Conservation (phyloP, 2,113 vertebrate species). For the Scortum barcoo region DNA sequence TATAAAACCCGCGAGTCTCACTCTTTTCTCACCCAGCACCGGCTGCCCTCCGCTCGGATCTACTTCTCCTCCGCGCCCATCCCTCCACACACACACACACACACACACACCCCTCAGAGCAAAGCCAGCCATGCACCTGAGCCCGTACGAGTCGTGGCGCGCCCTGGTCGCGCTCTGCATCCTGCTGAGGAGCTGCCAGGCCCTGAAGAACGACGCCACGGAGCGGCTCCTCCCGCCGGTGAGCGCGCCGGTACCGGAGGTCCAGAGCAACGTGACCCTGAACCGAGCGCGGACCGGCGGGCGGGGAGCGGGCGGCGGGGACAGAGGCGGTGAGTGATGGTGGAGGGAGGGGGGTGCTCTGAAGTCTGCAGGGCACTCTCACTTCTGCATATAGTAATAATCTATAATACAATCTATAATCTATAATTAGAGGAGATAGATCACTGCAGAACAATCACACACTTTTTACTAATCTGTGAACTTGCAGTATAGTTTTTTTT, state of each 20-base stretch:
- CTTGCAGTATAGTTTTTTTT: no score
- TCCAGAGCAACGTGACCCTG: constrained; percentile 88
- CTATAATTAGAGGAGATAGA: no score
- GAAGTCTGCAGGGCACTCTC: no score
- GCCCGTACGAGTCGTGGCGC: constrained; percentile 84
- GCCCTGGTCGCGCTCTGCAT: constrained; percentile 87
- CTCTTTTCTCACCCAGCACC: constrained; percentile 15
- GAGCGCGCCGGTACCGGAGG: constrained; percentile 83
- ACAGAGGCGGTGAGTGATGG: constrained; percentile 88
- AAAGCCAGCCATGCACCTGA: constrained; percentile 86
- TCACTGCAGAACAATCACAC: background rate
- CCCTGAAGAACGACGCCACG: constrained; percentile 94
- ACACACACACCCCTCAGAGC: no score
- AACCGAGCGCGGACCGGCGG: constrained; percentile 93
- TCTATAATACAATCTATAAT: no score
- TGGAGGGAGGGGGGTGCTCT: constrained; percentile 7
- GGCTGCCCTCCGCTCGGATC: background rate
- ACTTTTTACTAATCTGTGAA: background rate
- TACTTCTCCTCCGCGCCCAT: background rate
- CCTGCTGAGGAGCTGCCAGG: constrained; percentile 87
- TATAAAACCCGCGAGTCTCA: constrained; percentile 81
- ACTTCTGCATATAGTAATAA: no score
- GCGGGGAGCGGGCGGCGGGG: constrained; percentile 82
- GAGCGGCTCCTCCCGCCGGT: constrained; percentile 91
- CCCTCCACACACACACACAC: no score